phyloP scores from a whole-genome alignment of 1,140 invertebrate genomes.

The Caerostris extrusa region DNA sequence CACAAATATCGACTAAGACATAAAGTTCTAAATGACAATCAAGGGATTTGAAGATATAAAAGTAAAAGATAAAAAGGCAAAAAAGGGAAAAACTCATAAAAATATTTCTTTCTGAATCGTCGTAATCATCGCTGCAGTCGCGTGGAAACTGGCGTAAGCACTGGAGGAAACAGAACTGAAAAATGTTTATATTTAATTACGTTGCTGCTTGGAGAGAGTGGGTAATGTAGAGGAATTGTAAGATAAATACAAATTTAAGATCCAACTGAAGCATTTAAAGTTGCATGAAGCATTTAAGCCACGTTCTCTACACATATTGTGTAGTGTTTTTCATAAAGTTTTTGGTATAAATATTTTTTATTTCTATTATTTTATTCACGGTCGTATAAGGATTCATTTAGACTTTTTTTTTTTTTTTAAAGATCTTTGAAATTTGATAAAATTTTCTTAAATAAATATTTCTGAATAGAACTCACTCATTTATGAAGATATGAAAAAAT shows the following conservation, averaged over 20 bases:
- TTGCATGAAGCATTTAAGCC: too few species aligned
- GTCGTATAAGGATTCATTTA: background rate
- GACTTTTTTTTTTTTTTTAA: background rate
- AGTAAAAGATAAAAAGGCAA: background rate
- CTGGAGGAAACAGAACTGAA: background rate
- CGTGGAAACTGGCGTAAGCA: constrained; percentile 18
- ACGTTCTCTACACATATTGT: too few species aligned
- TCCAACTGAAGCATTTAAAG: too few species aligned
- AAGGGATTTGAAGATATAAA: constrained; percentile 55
- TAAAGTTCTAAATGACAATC: constrained; percentile 68
- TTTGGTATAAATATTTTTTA: too few species aligned
- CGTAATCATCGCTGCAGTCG: background rate
- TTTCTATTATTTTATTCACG: too few species aligned
- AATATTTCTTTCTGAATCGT: constrained; percentile 45
- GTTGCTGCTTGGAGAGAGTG: background rate
- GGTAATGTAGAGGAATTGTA: background rate
- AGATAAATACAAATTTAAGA: background rate
- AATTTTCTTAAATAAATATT: too few species aligned
- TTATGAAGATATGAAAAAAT: too few species aligned
- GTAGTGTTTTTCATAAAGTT: too few species aligned
- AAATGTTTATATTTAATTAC: background rate
- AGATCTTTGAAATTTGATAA: too few species aligned
- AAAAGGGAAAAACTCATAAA: constrained; percentile 41
- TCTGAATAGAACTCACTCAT: too few species aligned
- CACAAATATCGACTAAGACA: constrained; percentile 61